Evolutionary conservation across 2,888 invertebrate species (phyloP).

Genomic region (Phymatocera aterrima): DNA sequence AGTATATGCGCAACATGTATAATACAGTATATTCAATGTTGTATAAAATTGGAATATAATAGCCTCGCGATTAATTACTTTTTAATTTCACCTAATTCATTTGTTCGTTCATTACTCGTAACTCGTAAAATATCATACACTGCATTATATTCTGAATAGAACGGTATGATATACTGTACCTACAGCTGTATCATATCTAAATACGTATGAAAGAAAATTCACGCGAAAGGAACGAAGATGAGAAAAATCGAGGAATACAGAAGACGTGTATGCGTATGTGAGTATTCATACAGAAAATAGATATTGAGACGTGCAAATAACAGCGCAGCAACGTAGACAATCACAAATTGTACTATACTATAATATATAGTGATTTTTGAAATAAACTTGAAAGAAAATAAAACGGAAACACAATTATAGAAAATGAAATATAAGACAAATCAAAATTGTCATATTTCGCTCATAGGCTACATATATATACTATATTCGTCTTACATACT

Average conservation of each 20-base stretch:
- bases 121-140: no score
- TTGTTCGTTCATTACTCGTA: no score
- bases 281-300: not conserved
- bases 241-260: no score
- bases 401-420: not conserved
- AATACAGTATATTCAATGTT: not conserved
- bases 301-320: not conserved
- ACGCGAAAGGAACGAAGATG: no score
- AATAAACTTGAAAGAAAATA: not conserved
- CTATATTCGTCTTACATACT: not conserved
- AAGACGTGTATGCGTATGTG: not conserved
- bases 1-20: no score
- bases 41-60: not conserved
- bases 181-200: no score
- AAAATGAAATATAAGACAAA: not conserved
- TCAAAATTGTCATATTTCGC: slow-evolving; percentile 23
- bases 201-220: no score
- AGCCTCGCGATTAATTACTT: slow-evolving; percentile 8
- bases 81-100: not conserved
- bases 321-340: slow-evolving; percentile 28
- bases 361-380: not conserved
- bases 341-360: slow-evolving; percentile 27
- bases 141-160: no score
- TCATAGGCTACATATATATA: no score
- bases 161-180: no score